Evolutionary conservation across 2,888 invertebrate species (phyloP).

Genomic region (Colostygia pectinataria): DNA sequence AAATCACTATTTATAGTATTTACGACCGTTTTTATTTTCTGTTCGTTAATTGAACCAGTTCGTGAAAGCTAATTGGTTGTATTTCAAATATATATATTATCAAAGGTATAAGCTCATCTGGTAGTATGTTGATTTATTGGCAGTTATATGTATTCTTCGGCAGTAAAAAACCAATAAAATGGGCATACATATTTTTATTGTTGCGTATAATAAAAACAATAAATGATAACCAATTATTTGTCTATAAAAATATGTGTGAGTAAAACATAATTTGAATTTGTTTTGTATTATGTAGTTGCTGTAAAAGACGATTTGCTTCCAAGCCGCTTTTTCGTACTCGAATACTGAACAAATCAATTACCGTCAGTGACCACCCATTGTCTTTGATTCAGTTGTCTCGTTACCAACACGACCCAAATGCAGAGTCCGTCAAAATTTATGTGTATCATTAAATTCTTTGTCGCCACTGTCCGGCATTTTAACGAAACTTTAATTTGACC

Average conservation of each 20-base stretch:
- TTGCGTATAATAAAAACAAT: conserved; percentile 9
- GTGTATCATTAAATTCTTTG: conserved; percentile 62
- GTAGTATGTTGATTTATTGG: conserved; percentile 34
- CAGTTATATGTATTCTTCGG: conserved; percentile 24
- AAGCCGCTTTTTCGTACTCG: not conserved
- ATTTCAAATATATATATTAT: conserved; percentile 39
- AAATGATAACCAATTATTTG: conserved; percentile 16
- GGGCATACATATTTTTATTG: conserved; percentile 16
- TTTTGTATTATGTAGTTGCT: too few relatives aligned
- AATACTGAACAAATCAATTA: conserved; percentile 61
- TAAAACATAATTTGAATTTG: too few relatives aligned
- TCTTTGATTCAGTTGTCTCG: conserved; percentile 68
- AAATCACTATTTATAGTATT: conserved; percentile 37
- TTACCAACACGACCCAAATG: conserved; percentile 57
- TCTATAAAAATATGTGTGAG: not conserved
- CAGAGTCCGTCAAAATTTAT: conserved; percentile 64
- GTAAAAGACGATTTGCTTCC: too few relatives aligned
- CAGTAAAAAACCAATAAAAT: conserved; percentile 23
- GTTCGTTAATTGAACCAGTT: conserved; percentile 43
- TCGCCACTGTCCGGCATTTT: conserved; percentile 60
- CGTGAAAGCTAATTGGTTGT: conserved; percentile 38
- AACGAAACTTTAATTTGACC: conserved; percentile 70
- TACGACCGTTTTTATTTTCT: conserved; percentile 43
- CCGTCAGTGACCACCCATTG: conserved; percentile 63
- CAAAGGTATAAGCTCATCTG: conserved; percentile 33